Evolutionary conservation across 92 coral and sea anemone genomes (phyloP), one percentile per base, ranked within the genome.

Genomic region (Epizoanthus ramosus): DNA sequence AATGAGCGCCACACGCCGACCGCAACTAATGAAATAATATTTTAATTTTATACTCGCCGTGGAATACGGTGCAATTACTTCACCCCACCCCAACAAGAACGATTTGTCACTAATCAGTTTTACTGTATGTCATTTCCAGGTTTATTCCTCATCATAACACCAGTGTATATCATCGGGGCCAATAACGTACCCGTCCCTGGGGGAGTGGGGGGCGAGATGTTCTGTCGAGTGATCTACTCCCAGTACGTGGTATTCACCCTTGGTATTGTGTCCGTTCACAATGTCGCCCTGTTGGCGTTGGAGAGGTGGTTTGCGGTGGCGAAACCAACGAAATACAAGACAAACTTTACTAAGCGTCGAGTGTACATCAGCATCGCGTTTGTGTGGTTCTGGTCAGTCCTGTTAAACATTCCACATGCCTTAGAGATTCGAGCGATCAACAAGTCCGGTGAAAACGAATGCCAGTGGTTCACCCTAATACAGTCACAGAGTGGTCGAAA

Each of bases 231-330:
- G 23, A 85, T 94, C 16, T 87, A 82, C 19, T 92, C 98, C 31
- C 90, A 94, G 73, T 94, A 87, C 61, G 73, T 92, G 70, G 88
- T 92, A 67, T 94, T 92, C 63, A 80, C 84, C 14, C 85, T 94
- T 41, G 98, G 98, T 7, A 90, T 92, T 35, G 98, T 94, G 35
- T 94, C 98, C 35, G 96, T 94, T 15, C 88, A 89, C 68, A 94
- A 92, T 21, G 87, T 92, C 37, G 85, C 92, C 18, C 88, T 90
- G 53, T 77, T 94, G 45, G 89, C 98, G 7, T 45, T 92, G 10
- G 98, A 94, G 67, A 79, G 93, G 85, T 90, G 95, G 95, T 87
- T 85, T 33, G 93, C 96, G 6, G 87, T 92, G 10, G 83, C 94
- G 6, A 84, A 81, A 74, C 93, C 96, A 16, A 79, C 87, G 73